phyloP scores from a whole-genome alignment of 1,140 invertebrate genomes.

The Pseudomyrmex flavicornis region DNA sequence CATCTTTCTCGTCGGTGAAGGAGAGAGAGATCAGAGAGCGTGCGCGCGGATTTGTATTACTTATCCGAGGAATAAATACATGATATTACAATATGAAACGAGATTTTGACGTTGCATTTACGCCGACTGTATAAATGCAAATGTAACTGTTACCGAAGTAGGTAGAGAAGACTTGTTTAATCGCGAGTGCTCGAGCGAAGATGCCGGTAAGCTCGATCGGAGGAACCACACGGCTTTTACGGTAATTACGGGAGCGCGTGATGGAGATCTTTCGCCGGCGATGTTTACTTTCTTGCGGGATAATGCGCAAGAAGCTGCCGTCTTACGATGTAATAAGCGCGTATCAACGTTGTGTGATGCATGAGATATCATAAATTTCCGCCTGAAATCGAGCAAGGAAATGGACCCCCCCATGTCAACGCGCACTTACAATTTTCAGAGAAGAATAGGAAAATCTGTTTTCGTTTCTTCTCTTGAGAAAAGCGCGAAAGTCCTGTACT shows the following conservation, averaged over 20 bases:
- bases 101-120: background rate
- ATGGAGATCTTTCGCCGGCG: constrained; percentile 26
- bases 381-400: constrained; percentile 38
- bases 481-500: no score
- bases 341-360: constrained; percentile 9
- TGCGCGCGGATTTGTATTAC: background rate
- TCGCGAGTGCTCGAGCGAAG: constrained; percentile 20
- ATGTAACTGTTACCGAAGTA: constrained; percentile 5
- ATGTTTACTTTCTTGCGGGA: constrained; percentile 49
- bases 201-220: constrained; percentile 2
- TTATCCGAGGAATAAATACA: background rate
- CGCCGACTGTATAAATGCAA: background rate
- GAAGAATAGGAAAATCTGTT: constrained; percentile 35
- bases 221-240: constrained; percentile 37
- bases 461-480: background rate
- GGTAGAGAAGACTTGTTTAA: background rate
- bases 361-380: constrained; percentile 5
- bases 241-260: constrained; percentile 26
- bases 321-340: constrained; percentile 19
- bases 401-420: constrained; percentile 25
- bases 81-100: background rate
- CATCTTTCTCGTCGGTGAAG: no score
- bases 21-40: no score
- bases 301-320: constrained; percentile 16
- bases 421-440: constrained; percentile 27